Conservation (phyloP, 2,113 vertebrate genomes). For the Thalassoma bifasciatum region DNA sequence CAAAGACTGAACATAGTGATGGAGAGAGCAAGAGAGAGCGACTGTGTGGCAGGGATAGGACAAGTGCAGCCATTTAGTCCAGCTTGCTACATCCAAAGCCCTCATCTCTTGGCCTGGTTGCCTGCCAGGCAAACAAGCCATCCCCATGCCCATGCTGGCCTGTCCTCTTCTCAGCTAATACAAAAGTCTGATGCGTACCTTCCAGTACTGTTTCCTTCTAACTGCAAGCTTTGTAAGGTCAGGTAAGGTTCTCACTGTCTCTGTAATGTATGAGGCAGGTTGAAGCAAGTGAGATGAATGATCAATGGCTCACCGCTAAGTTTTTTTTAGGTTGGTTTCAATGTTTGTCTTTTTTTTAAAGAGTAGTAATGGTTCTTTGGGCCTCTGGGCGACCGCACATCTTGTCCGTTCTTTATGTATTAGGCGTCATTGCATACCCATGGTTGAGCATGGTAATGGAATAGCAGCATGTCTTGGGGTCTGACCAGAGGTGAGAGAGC, state of each 20-base stretch:
- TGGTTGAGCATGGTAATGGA: conserved; percentile 48
- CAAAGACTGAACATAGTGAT: conserved; percentile 26
- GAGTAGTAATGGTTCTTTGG: conserved; percentile 54
- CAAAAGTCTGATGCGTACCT: conserved; percentile 19
- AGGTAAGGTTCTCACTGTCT: conserved; percentile 27
- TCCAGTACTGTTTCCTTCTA: conserved; percentile 42
- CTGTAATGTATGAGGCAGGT: conserved; percentile 57
- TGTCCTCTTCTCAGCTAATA: conserved; percentile 39
- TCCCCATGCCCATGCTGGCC: conserved; percentile 50
- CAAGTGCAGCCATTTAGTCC: conserved; percentile 50
- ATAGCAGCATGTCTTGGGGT: conserved; percentile 36
- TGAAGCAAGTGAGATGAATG: conserved; percentile 63
- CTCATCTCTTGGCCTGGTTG: conserved; percentile 51
- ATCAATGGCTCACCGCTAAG: conserved; percentile 63
- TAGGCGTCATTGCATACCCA: conserved; percentile 32
- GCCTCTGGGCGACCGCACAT: conserved; percentile 42
- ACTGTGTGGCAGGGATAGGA: background rate
- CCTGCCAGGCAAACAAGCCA: conserved; percentile 56
- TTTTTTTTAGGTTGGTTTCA: too few relatives aligned
- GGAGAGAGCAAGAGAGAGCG: conserved; percentile 16
- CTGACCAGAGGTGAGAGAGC: conserved; percentile 33
- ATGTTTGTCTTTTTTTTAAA: conserved; percentile 56
- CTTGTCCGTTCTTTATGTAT: conserved; percentile 43
- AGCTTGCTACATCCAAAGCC: conserved; percentile 44
- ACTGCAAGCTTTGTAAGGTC: conserved; percentile 33